These are phyloP conservation scores for Monopterus albus DNA, from an alignment of 2,113 vertebrate species.

Conservation along the genomic window DNA sequence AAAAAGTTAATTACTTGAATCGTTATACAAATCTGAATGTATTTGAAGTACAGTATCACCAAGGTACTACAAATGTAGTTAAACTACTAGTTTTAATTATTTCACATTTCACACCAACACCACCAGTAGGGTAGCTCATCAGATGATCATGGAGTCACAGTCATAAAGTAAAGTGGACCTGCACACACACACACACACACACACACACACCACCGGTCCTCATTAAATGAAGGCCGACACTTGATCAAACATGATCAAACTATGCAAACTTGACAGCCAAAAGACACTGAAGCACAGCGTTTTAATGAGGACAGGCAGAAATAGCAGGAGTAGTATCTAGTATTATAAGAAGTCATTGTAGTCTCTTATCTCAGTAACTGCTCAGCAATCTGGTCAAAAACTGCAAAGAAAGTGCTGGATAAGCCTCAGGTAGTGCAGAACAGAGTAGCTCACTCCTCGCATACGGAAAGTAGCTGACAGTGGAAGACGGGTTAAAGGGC, in stretches of 20 bases:
- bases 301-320: background rate
- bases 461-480: too few relatives aligned
- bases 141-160: conserved; percentile 14
- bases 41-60: too few relatives aligned
- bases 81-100: too few relatives aligned
- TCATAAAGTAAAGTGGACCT: too few relatives aligned
- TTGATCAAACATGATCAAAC: background rate
- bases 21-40: too few relatives aligned
- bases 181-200: too few relatives aligned
- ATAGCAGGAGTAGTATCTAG: background rate
- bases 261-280: background rate
- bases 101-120: too few relatives aligned
- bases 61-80: too few relatives aligned
- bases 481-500: too few relatives aligned
- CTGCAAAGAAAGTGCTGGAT: background rate
- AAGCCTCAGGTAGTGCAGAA: background rate
- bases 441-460: too few relatives aligned
- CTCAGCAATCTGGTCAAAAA: background rate
- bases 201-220: background rate
- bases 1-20: too few relatives aligned
- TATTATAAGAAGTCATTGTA: background rate
- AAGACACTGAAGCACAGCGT: background rate
- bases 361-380: background rate
- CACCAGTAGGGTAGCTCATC: background rate
- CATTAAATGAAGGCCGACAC: background rate